Conservation (phyloP, 2,113 vertebrate species). For the Trachemys scripta region DNA sequence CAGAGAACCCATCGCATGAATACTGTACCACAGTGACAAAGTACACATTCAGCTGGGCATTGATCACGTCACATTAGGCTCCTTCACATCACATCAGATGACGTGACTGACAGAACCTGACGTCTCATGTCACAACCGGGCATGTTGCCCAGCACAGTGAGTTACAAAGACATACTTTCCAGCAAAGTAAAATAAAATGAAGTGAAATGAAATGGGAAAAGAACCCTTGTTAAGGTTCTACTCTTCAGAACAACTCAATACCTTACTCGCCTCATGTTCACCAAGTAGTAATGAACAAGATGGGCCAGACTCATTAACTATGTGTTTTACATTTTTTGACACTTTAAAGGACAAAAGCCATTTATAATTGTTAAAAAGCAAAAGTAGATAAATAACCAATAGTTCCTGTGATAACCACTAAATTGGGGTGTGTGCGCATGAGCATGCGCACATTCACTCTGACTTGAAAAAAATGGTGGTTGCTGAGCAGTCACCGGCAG, state of each 20-base stretch:
- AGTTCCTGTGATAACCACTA: background rate
- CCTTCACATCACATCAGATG: slow-evolving; percentile 66
- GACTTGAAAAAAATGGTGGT: too few relatives aligned
- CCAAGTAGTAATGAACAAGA: background rate
- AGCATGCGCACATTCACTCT: too few relatives aligned
- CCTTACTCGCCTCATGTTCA: background rate
- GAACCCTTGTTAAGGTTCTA: slow-evolving; percentile 43
- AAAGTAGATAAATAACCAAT: background rate
- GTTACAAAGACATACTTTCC: slow-evolving; percentile 50
- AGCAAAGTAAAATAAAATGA: slow-evolving; percentile 46
- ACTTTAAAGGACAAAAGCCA: background rate
- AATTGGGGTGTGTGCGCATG: background rate
- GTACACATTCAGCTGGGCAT: slow-evolving; percentile 12
- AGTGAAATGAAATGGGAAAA: slow-evolving; percentile 37
- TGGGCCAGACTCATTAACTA: background rate
- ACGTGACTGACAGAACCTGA: slow-evolving; percentile 73
- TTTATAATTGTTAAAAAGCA: background rate
- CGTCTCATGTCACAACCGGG: slow-evolving; percentile 60
- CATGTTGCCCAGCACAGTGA: slow-evolving; percentile 30
- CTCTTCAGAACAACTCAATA: background rate
- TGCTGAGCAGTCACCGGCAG: too few relatives aligned
- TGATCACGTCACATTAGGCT: slow-evolving; percentile 60
- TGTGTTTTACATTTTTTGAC: background rate
- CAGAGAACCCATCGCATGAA: background rate
- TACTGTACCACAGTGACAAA: slow-evolving; percentile 11